phyloP scores from a whole-genome alignment of 2,797 vertebrate genomes.

The Erpetoichthys calabaricus region DNA sequence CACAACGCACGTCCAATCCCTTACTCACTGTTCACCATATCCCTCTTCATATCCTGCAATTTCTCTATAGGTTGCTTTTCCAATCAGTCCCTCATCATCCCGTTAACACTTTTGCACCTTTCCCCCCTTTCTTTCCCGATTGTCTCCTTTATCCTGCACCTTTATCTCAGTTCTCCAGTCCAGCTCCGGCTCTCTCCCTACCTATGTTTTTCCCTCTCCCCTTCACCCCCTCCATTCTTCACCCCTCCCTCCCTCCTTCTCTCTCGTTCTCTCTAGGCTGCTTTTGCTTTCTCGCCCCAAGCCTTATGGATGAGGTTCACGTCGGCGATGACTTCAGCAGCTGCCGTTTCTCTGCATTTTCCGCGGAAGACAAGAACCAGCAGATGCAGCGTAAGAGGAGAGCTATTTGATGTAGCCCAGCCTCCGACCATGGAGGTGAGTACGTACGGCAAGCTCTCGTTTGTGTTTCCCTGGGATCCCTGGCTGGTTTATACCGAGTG shows the following conservation, averaged over 20 bases:
- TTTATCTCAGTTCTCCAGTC: not conserved
- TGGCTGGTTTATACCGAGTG: no score
- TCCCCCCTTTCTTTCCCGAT: not conserved
- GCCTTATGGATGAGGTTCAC: conserved; percentile 23
- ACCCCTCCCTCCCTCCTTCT: conserved; percentile 6
- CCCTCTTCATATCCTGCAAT: no score
- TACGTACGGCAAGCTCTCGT: no score
- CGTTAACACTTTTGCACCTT: not conserved
- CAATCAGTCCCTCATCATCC: not conserved
- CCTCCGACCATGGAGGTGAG: no score
- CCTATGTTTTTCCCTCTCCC: not conserved
- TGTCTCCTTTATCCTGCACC: not conserved
- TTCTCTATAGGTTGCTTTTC: no score
- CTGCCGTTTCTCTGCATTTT: conserved; percentile 12
- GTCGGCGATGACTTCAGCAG: conserved; percentile 46
- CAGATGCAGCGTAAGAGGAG: not conserved
- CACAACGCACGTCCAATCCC: no score
- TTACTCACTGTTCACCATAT: no score
- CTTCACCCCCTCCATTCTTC: not conserved
- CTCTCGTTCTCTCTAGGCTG: conserved; percentile 10
- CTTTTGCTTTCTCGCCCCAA: conserved; percentile 4
- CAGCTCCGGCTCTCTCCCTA: not conserved
- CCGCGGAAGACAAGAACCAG: not conserved
- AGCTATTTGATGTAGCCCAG: no score
- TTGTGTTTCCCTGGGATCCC: no score